Conservation (phyloP, 2,888 invertebrate genomes). For the Drosophila kanekoi region DNA sequence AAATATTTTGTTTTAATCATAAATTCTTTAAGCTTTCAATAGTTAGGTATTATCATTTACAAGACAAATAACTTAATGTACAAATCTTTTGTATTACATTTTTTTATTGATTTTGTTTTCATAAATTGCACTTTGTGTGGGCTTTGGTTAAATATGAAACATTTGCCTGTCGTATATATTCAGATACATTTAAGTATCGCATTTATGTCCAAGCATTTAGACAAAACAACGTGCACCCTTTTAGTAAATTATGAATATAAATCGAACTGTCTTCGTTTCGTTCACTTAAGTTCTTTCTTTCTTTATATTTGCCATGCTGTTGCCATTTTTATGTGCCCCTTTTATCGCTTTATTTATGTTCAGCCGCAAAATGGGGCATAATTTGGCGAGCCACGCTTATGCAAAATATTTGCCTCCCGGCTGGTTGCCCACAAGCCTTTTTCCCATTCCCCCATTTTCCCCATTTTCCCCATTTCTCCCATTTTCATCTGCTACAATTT, state of each 20-base stretch:
- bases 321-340: slow-evolving; percentile 18
- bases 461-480: no score
- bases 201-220: slow-evolving; percentile 3
- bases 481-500: slow-evolving; percentile 21
- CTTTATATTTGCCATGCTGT: slow-evolving; percentile 2
- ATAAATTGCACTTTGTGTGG: neutral
- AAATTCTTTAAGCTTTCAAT: no score
- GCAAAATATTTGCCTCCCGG: slow-evolving; percentile 24
- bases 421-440: slow-evolving; percentile 4
- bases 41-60: no score
- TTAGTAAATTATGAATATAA: slow-evolving; percentile 13
- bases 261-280: slow-evolving; percentile 26
- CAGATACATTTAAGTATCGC: neutral
- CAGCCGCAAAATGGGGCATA: slow-evolving; percentile 28
- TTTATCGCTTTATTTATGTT: slow-evolving; percentile 31
- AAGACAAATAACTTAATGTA: neutral
- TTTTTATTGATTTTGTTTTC: neutral
- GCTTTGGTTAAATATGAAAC: neutral
- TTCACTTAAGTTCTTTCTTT: slow-evolving; percentile 16
- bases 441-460: no score
- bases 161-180: neutral
- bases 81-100: neutral
- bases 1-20: no score
- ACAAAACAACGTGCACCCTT: neutral
- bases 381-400: slow-evolving; percentile 31